Evolutionary conservation across 2,797 vertebrate genomes (phyloP), one percentile per base, ranked within the genome.

Genomic region (Parauchenoglanis punctatus): DNA sequence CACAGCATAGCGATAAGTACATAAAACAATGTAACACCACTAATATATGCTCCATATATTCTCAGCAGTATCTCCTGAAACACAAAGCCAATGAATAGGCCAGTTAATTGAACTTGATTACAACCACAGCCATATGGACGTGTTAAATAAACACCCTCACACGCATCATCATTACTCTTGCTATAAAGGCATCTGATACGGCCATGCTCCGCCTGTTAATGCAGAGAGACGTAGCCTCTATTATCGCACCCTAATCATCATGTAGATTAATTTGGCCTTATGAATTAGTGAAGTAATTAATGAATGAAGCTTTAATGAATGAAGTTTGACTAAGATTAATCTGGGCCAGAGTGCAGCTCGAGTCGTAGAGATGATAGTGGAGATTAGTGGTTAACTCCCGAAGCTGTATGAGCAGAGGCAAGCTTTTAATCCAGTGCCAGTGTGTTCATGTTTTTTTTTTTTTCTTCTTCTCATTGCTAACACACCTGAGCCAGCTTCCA

Each of bases 241-340:
- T 90, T 89, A 91, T 87, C 85, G 31, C 73, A 84, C 78, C 15
- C 73, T 89, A 76, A 89, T 88, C 67, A 81, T 87, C 80, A 86
- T 77, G 13, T 75, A 85, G 78, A 88, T 89, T 83, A 81, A 89
- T 84, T 86, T 58, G 49, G 58, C 44, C 77, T 70, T 78, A 87
- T 81, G 58, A 89, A 86, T 90, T 85, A 88, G 87, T 82, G 67
- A 85, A 88, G 73, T 49, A 59, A 88, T 89, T 90, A 68, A 85
- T 89, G 88, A 89, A 88, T 84, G 56, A 83, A 83, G 75, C 78
- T 81, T 86, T 87, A 88, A 85, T 89, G 73, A 70, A 85, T 88
- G 31, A 83, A 84, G 85, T 87, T 81, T 81, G 83, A 90, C 77
- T 84, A 85, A 89, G 72, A 89, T 86, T 87, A 85, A 88, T 87